These are phyloP conservation scores for Mya arenaria DNA, from an alignment of 1,140 invertebrate species.

Conservation along the genomic window DNA sequence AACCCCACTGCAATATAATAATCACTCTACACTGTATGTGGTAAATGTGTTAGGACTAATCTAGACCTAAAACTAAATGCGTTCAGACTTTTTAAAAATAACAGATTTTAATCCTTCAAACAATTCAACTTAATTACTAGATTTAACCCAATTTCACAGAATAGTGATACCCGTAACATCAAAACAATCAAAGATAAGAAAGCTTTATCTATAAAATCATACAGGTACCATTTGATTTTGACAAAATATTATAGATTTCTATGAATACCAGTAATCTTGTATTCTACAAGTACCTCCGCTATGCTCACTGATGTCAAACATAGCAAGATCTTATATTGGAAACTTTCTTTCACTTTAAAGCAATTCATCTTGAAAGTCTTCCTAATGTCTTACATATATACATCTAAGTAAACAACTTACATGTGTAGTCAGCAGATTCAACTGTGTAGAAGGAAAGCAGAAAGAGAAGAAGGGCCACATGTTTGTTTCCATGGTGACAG, in stretches of 20 bases:
- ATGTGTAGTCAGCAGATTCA: constrained; percentile 16
- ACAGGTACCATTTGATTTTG: too few relatives aligned
- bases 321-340: neutral
- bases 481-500: constrained; percentile 18
- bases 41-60: neutral
- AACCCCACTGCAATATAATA: constrained; percentile 28
- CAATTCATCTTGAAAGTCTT: too few relatives aligned
- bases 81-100: too few relatives aligned
- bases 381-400: too few relatives aligned
- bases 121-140: too few relatives aligned
- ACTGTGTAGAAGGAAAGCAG: neutral
- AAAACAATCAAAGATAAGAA: too few relatives aligned
- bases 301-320: neutral
- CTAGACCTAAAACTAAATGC: neutral
- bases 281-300: neutral
- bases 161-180: too few relatives aligned
- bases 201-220: too few relatives aligned
- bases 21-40: neutral
- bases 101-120: too few relatives aligned
- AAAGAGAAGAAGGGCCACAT: neutral
- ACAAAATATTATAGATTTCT: too few relatives aligned
- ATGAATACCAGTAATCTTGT: neutral
- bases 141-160: too few relatives aligned
- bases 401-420: constrained; percentile 2
- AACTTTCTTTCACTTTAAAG: too few relatives aligned